These are phyloP conservation scores for Malthinus seriepunctatus DNA, from an alignment of 2,888 invertebrate genomes.

Conservation along the genomic window DNA sequence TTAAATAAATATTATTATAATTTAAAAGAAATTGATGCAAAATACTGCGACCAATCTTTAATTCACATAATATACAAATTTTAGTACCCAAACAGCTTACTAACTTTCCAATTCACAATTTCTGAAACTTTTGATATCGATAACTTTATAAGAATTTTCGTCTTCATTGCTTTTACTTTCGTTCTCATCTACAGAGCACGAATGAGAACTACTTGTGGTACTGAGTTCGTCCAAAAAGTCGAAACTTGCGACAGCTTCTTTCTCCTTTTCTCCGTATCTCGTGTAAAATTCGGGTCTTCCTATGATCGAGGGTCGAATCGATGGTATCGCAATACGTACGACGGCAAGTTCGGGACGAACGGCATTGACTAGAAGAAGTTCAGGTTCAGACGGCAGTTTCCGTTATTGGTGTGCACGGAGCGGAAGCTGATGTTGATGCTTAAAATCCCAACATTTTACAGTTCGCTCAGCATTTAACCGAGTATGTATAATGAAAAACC, in stretches of 20 bases:
- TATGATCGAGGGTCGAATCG: conserved; percentile 70
- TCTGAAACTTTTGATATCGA: conserved; percentile 13
- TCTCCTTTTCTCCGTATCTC: conserved; percentile 76
- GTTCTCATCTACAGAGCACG: conserved; percentile 44
- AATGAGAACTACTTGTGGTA: conserved; percentile 43
- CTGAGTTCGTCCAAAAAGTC: conserved; percentile 75
- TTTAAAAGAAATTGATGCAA: conserved; percentile 3
- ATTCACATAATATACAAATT: conserved; percentile 16
- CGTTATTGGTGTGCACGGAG: conserved; percentile 55
- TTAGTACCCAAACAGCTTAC: conserved; percentile 7
- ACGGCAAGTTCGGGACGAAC: conserved; percentile 62
- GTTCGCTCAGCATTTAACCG: conserved; percentile 38
- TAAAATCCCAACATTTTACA: conserved; percentile 52
- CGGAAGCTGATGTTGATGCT: conserved; percentile 54
- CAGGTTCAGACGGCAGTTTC: conserved; percentile 53
- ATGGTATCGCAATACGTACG: conserved; percentile 57
- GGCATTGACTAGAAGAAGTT: conserved; percentile 62
- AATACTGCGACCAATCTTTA: not conserved
- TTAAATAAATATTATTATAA: conserved; percentile 15
- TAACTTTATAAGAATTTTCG: conserved; percentile 10
- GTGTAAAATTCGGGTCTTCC: conserved; percentile 78
- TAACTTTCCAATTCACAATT: conserved; percentile 18
- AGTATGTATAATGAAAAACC: not conserved
- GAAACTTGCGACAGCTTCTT: conserved; percentile 77
- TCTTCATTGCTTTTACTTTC: conserved; percentile 23